A percentile compares a stretch with the other conserved stretches of the same genome.
Conservation (phyloP, 2,797 vertebrate genomes). For the Channa striata region DNA sequence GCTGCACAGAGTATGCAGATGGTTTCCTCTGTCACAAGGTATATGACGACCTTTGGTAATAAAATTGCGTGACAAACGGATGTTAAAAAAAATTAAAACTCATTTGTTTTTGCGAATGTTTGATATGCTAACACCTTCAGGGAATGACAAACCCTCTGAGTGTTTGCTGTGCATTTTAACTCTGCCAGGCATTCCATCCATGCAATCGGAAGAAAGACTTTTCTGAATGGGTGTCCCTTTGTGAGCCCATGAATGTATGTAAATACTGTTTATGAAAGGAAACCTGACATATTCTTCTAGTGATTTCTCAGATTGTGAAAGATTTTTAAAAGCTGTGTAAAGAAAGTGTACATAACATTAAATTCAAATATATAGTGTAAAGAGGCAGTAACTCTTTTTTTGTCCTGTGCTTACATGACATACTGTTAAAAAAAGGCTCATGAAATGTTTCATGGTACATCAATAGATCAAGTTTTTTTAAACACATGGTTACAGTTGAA, state of each 20-base stretch:
- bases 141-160: slow-evolving; percentile 32
- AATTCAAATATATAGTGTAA: slow-evolving; percentile 81
- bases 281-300: slow-evolving; percentile 82
- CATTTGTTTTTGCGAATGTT: slow-evolving; percentile 15
- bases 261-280: slow-evolving; percentile 87
- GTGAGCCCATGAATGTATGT: slow-evolving; percentile 96
- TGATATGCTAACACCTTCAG: slow-evolving; percentile 30
- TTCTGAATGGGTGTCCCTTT: slow-evolving; percentile 78
- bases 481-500: not conserved
- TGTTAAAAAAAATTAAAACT: slow-evolving; percentile 18
- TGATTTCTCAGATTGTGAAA: slow-evolving; percentile 86
- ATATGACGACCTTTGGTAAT: slow-evolving; percentile 21
- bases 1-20: slow-evolving; percentile 21
- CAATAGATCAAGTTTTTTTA: not conserved
- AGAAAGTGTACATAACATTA: slow-evolving; percentile 90
- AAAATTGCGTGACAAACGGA: slow-evolving; percentile 10
- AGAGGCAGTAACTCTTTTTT: slow-evolving; percentile 38
- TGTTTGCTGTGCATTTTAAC: slow-evolving; percentile 23
- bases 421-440: slow-evolving; percentile 36
- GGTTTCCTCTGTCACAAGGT: slow-evolving; percentile 30
- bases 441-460: slow-evolving; percentile 36
- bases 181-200: slow-evolving; percentile 87
- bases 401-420: slow-evolving; percentile 53
- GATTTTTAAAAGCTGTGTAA: slow-evolving; percentile 87
- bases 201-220: slow-evolving; percentile 74